A percentile compares a stretch with the other conserved stretches of the same genome.
These are phyloP conservation scores for Acanthosepion pharaonis DNA, from an alignment of 2,888 invertebrate genomes.

Conservation along the genomic window DNA sequence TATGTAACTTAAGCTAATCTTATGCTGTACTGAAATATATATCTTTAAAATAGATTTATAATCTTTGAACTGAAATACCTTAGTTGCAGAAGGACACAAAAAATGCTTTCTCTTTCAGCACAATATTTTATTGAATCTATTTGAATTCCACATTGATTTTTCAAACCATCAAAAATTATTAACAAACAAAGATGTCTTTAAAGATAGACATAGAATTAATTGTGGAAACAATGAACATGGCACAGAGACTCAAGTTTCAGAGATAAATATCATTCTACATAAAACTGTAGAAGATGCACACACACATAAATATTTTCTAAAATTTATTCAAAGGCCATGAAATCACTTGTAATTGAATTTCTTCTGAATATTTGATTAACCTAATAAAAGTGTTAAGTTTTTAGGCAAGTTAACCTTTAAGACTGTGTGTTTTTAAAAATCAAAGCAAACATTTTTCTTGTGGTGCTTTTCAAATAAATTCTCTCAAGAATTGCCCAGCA, in stretches of 20 bases:
- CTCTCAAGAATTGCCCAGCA: background rate
- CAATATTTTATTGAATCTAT: too few species aligned
- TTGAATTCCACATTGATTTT: too few species aligned
- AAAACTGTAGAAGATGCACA: background rate
- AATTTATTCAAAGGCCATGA: constrained; percentile 8
- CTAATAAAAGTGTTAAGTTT: constrained; percentile 21
- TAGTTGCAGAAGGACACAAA: too few species aligned
- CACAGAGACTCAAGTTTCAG: background rate
- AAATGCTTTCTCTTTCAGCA: too few species aligned
- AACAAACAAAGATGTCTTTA: too few species aligned
- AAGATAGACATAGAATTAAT: too few species aligned
- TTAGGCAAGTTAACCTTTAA: background rate
- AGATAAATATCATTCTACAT: background rate
- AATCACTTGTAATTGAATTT: background rate
- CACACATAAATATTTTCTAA: background rate
- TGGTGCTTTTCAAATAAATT: background rate
- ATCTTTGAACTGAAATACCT: too few species aligned
- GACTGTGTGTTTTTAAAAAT: background rate
- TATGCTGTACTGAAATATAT: too few species aligned
- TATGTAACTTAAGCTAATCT: too few species aligned
- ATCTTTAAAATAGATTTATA: too few species aligned
- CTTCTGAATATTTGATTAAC: background rate
- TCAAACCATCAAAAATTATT: too few species aligned
- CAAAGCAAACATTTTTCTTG: background rate
- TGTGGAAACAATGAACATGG: background rate